phyloP scores from a whole-genome alignment of 2,888 invertebrate species.

The Heterodera filipjevi region DNA sequence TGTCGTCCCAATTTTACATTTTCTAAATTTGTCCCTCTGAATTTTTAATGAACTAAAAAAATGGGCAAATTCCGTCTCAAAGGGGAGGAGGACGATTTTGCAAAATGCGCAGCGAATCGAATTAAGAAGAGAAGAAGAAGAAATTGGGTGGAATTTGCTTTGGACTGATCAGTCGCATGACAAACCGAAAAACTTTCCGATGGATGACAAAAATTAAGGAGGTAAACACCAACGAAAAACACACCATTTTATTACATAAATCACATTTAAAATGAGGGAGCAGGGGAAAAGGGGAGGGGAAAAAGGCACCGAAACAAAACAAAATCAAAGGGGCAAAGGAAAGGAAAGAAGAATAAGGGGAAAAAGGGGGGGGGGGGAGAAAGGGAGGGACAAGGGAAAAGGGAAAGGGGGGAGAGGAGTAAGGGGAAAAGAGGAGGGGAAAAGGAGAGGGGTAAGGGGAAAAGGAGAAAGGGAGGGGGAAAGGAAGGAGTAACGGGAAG shows the following conservation, averaged over 20 bases:
- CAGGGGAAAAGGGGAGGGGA: not conserved
- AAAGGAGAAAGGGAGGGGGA: too few species aligned
- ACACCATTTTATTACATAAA: not conserved
- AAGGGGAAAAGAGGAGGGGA: too few species aligned
- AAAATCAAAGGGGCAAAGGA: not conserved
- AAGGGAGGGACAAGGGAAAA: too few species aligned
- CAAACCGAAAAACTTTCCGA: constrained; percentile 5
- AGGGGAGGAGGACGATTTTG: not conserved
- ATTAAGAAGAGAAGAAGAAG: too few species aligned
- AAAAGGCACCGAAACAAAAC: too few species aligned
- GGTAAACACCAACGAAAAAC: not conserved
- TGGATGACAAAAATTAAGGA: not conserved
- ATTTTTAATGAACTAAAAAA: not conserved
- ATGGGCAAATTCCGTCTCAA: too few species aligned
- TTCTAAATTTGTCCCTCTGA: not conserved
- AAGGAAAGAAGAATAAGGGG: not conserved
- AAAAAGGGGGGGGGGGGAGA: not conserved
- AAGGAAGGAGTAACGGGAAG: too few species aligned
- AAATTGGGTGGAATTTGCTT: not conserved
- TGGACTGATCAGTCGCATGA: not conserved
- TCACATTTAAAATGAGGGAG: not conserved
- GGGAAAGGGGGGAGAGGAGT: too few species aligned
- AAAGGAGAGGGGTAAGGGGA: too few species aligned
- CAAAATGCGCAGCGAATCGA: not conserved
- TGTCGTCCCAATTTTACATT: too few species aligned